Evolutionary conservation across 2,888 invertebrate species (phyloP).

Genomic region (Arenicola marina): DNA sequence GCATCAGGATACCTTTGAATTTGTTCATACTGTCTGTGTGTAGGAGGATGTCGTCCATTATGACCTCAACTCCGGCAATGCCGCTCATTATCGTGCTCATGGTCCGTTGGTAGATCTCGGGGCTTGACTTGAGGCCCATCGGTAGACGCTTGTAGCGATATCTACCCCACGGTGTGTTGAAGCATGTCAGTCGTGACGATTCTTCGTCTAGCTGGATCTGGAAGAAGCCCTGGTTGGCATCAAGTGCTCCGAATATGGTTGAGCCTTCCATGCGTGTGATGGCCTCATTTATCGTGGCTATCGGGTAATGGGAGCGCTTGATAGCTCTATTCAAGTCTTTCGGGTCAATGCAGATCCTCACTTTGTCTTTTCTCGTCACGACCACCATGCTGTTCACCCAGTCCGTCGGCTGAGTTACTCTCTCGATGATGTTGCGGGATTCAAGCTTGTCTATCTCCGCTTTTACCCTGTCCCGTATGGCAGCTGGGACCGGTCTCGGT

Average conservation of each 20-base stretch:
- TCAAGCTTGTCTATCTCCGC: slow-evolving; percentile 29
- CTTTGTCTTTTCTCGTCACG: slow-evolving; percentile 32
- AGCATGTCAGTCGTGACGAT: slow-evolving; percentile 15
- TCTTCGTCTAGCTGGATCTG: slow-evolving; percentile 25
- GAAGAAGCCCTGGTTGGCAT: slow-evolving; percentile 34
- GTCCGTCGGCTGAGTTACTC: slow-evolving; percentile 33
- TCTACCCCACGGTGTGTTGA: slow-evolving; percentile 31
- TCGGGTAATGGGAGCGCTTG: slow-evolving; percentile 29
- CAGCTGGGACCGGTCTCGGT: slow-evolving; percentile 30
- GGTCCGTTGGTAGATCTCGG: slow-evolving; percentile 5
- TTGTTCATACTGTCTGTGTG: no score
- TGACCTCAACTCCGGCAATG: no score
- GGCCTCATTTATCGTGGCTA: slow-evolving; percentile 34
- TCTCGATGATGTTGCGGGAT: slow-evolving; percentile 22
- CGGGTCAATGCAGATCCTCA: slow-evolving; percentile 36
- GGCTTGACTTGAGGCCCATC: slow-evolving; percentile 8
- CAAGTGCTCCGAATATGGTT: slow-evolving; percentile 28
- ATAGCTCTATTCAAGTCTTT: slow-evolving; percentile 34
- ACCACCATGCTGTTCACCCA: slow-evolving; percentile 37
- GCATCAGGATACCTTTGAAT: no score
- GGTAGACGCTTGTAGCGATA: slow-evolving; percentile 16
- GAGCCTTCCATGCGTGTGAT: slow-evolving; percentile 25
- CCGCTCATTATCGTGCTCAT: no score
- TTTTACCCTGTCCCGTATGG: slow-evolving; percentile 26
- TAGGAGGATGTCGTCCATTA: no score